A percentile compares a stretch with the other conserved stretches of the same genome.
These are phyloP conservation scores for Ormia ochracea DNA, from an alignment of 2,888 invertebrate species.

Conservation along the genomic window DNA sequence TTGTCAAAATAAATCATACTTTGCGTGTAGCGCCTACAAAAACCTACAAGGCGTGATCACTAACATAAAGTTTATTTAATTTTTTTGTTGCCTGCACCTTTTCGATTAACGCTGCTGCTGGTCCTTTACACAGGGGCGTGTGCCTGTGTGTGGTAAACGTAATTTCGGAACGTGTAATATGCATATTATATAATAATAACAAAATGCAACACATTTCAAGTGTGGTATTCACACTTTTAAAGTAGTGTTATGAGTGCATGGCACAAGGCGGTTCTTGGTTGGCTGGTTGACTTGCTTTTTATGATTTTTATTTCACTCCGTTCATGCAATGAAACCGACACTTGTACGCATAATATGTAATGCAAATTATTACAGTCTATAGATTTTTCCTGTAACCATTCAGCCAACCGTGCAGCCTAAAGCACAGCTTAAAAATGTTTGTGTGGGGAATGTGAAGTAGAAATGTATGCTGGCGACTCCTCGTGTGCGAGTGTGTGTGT, in stretches of 20 bases:
- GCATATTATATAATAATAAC: constrained; percentile 54
- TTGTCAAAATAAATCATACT: neutral
- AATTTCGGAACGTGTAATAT: constrained; percentile 27
- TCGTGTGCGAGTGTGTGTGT: too few relatives aligned
- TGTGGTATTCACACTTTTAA: constrained; percentile 64
- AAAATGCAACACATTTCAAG: constrained; percentile 66
- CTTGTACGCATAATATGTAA: constrained; percentile 43
- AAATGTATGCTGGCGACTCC: too few relatives aligned
- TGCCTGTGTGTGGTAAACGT: neutral
- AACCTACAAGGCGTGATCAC: neutral
- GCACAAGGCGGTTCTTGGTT: constrained; percentile 18
- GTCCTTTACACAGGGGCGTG: neutral
- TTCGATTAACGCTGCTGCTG: constrained; percentile 23
- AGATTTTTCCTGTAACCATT: constrained; percentile 50
- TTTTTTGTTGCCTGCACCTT: neutral
- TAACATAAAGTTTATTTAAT: neutral
- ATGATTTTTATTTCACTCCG: constrained; percentile 11
- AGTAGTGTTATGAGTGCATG: constrained; percentile 53
- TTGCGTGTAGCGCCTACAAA: neutral
- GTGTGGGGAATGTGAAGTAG: neutral
- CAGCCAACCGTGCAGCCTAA: constrained; percentile 37
- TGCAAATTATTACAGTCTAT: constrained; percentile 59
- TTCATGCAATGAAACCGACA: constrained; percentile 24
- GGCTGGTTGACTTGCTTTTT: constrained; percentile 22
- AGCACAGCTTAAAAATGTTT: constrained; percentile 41